Evolutionary conservation across 2,888 invertebrate genomes (phyloP), one percentile per base, ranked within the genome.

Genomic region (Drosophila subsilvestris): DNA sequence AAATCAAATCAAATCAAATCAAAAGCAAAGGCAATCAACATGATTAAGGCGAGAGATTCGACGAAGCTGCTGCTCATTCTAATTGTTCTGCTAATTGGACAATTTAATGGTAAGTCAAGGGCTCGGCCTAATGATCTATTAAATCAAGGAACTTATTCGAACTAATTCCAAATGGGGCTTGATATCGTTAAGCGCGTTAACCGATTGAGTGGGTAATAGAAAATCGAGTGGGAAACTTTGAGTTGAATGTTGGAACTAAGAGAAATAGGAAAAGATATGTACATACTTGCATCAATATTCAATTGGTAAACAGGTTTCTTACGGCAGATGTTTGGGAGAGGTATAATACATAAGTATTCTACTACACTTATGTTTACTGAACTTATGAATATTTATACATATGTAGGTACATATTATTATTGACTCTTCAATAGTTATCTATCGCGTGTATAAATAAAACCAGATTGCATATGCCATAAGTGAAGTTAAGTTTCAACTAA

Each of bases 11-110:
- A 27, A 61, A 61, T 54, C 25, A 66, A 62, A 65, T 12, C 14
- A 62, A 20, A 5, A 51, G 44, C 49, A 58, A 50, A 59, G 10
- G 14, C 47, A 49, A 50, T 43, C n/a, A 53, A 53, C 32, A 74
- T 71, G 51, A 37, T 56, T 62, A 86, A 63, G 66, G 86, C 83
- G 83, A 81, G 63, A 76, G 65, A 75, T 57, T 14, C 79, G 69
- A 73, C 69, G 50, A 67, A 73, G 78, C 68, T 71, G 63, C 50
- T 86, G 43, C 70, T 78, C 63, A 63, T 74, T 65, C n/a, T n/a
- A n/a, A n/a, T n/a, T 78, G 80, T 62, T 62, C 84, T 83, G 54
- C 44, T 88, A 70, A 78, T 83, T 76, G 83, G 80, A 74, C 78
- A 58, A 70, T 72, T 82, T 60, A 72, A 67, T 63, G 60, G 83